Percentiles rank a stretch among this genome's conserved stretches.
Conservation (phyloP, 2,113 vertebrate species). For the Paralichthys olivaceus region DNA sequence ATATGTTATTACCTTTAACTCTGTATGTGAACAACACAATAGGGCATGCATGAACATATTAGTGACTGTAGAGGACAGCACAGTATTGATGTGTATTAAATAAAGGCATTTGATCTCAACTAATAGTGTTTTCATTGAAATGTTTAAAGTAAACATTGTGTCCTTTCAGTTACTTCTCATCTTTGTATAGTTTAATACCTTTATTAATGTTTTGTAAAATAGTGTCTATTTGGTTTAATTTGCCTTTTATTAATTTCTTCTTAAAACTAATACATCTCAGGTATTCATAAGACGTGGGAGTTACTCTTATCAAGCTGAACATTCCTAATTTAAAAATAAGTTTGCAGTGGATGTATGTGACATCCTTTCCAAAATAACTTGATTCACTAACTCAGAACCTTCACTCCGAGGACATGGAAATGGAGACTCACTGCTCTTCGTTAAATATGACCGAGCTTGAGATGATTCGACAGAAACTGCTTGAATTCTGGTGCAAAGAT, state of each 20-base stretch:
- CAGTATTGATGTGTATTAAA: background rate
- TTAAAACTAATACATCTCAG: too few relatives aligned
- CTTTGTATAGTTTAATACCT: too few relatives aligned
- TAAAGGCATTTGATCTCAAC: background rate
- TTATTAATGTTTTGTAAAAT: background rate
- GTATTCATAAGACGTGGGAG: too few relatives aligned
- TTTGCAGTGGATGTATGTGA: background rate
- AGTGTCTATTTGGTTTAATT: background rate
- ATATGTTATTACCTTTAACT: too few relatives aligned
- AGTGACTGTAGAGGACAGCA: background rate
- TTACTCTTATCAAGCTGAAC: too few relatives aligned
- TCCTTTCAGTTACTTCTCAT: too few relatives aligned
- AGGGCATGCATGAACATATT: background rate
- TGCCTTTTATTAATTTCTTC: too few relatives aligned
- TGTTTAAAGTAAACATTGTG: background rate
- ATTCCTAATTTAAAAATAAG: too few relatives aligned
- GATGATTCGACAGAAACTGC: background rate
- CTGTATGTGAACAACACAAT: background rate
- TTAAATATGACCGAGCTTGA: too few relatives aligned
- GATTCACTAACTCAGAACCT: too few relatives aligned
- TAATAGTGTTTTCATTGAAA: background rate
- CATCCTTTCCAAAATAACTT: background rate
- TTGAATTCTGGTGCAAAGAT: background rate
- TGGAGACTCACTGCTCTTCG: too few relatives aligned
- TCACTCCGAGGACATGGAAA: too few relatives aligned